A percentile compares a stretch with the other conserved stretches of the same genome.
Conservation (phyloP, 1,140 invertebrate genomes). For the Drosophila burlai region DNA sequence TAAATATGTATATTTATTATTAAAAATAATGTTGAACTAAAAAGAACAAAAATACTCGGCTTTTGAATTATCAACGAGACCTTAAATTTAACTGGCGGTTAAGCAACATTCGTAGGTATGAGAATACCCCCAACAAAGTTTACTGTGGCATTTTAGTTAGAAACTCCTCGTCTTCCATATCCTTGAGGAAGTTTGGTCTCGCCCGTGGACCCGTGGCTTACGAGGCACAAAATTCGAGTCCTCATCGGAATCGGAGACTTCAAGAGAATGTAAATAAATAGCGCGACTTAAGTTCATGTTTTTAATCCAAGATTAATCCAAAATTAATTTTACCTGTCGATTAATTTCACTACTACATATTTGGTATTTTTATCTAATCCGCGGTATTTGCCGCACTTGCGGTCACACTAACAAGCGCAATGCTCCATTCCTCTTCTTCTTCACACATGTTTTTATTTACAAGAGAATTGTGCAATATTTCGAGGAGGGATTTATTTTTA, state of each 20-base stretch:
- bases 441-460: constrained; percentile 57
- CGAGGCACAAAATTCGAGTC: background rate
- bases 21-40: constrained; percentile 38
- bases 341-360: background rate
- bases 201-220: background rate
- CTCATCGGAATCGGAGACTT: background rate
- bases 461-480: constrained; percentile 62
- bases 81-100: too few species aligned
- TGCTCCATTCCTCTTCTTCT: background rate
- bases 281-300: constrained; percentile 1
- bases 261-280: constrained; percentile 1
- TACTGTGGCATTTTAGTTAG: too few species aligned
- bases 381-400: background rate
- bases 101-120: too few species aligned
- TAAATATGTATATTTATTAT: constrained; percentile 42
- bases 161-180: too few species aligned
- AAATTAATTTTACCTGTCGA: too few species aligned
- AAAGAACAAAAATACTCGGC: too few species aligned
- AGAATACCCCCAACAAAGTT: too few species aligned
- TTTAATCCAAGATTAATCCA: too few species aligned
- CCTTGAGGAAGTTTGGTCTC: background rate
- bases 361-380: background rate
- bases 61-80: too few species aligned
- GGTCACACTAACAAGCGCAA: constrained; percentile 21
- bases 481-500: background rate